Base-by-base conservation (phyloP, 2,888 invertebrate species). In the Brenthis daphne region DNA sequence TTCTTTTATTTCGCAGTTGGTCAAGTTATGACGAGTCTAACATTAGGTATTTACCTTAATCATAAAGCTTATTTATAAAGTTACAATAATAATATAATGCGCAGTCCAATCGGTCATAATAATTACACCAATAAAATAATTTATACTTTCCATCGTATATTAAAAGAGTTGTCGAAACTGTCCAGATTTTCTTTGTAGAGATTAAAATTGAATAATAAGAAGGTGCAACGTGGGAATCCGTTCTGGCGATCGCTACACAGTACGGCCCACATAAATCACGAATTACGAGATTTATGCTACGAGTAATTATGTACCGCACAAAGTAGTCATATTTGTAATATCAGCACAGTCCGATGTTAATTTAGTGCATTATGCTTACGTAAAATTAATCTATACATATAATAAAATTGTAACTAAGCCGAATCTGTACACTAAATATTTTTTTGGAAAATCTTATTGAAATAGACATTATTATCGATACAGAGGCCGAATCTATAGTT, bases 241-340 rank as follows among this genome's bases (percentile, higher is more conserved):
- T 79, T 75, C 80, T 84, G 82, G 83, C 81, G 80, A 79, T 76
- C 80, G 83, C 82, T 82, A 82, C 82, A 82, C 82, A 80, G 80
- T 73, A 78, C 70, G 65, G 71, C 11, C 11, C 37, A 43, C 76
- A 86, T 89, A 89, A 89, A 89, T 89, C 88, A 87, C 79, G 64
- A 79, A 81, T 81, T 82, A 83, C 67, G 77, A 82, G 85, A 88
- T 88, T 87, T 87, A 87, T 85, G 78, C 77, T 78, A 78, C 80
- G 82, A 80, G 73, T 79, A 85, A 87, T 87, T 85, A 86, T 81
- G 79, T 81, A 77, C 76, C 80, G 80, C 80, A 81, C 57, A 57
- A 80, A 79, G 78, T 74, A 77, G 74, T 72, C 65, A 73, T 70
- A 64, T 55, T 63, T 67, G 72, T 68, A 69, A 72, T 65, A 72